Percentiles rank a stretch among this genome's conserved stretches.
These are phyloP conservation scores for Hydropsyche betteni DNA, from an alignment of 2,888 invertebrate genomes.

Conservation along the genomic window DNA sequence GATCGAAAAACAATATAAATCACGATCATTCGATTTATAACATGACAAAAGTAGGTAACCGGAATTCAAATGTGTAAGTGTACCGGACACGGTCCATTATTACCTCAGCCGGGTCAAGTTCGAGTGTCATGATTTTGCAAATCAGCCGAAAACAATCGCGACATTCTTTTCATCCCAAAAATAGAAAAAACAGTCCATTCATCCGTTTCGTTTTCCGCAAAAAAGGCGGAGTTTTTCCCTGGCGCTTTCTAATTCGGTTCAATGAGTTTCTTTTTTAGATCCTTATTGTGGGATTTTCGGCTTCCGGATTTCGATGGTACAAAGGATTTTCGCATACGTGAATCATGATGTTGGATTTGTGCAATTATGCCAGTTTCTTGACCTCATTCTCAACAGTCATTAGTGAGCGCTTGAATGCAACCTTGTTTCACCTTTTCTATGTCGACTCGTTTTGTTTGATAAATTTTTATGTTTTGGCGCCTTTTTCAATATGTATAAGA, in stretches of 20 bases:
- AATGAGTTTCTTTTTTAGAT: not conserved
- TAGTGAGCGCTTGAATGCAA: not conserved
- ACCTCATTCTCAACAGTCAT: conserved; percentile 14
- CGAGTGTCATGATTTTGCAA: not conserved
- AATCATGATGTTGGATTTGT: not conserved
- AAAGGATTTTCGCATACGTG: conserved; percentile 3
- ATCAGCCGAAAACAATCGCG: no score
- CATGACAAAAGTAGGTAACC: no score
- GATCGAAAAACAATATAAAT: no score
- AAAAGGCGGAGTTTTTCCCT: not conserved
- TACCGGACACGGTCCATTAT: conserved; percentile 13
- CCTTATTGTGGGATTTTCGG: conserved; percentile 2
- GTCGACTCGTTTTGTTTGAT: not conserved
- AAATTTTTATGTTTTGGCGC: no score
- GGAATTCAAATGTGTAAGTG: not conserved
- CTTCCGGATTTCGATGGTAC: not conserved
- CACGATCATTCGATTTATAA: no score
- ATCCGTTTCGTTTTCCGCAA: not conserved
- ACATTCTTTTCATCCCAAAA: no score
- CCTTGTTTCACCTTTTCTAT: conserved; percentile 24
- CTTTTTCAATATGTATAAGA: no score
- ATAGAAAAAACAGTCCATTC: not conserved
- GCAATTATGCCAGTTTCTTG: conserved; percentile 24
- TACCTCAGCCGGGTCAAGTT: conserved; percentile 16
- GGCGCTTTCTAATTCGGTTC: not conserved